Conservation (phyloP, 2,888 invertebrate species). For the Caradrina clavipalpis region DNA sequence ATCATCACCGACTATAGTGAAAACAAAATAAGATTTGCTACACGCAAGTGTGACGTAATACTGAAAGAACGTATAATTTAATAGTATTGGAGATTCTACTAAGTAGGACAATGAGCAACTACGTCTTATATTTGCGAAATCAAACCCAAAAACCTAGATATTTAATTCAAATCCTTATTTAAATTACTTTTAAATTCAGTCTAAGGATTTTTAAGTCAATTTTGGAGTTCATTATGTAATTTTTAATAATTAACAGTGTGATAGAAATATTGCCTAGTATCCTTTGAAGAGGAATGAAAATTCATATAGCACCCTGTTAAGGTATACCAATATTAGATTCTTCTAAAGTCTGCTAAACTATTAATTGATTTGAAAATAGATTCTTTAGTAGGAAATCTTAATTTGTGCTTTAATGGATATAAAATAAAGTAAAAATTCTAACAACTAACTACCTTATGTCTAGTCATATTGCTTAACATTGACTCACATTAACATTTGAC, state of each 20-base stretch:
- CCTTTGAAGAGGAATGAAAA: not conserved
- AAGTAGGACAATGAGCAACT: too few species aligned
- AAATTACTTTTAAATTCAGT: conserved; percentile 38
- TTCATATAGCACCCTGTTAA: too few species aligned
- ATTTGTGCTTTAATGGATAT: conserved; percentile 29
- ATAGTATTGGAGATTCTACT: not conserved
- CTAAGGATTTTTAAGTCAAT: conserved; percentile 24
- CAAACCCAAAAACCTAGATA: not conserved
- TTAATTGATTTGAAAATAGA: not conserved
- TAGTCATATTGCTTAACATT: conserved; percentile 78
- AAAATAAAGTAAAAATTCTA: conserved; percentile 35
- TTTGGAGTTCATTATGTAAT: not conserved
- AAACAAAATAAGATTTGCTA: not conserved
- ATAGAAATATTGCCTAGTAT: not conserved
- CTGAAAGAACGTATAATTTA: not conserved
- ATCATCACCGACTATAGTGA: not conserved
- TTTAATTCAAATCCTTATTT: not conserved
- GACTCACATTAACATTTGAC: conserved; percentile 78
- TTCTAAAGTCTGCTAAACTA: not conserved
- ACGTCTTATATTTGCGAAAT: not conserved
- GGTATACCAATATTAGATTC: not conserved
- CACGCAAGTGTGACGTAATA: not conserved
- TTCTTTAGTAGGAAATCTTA: not conserved
- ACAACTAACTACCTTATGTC: conserved; percentile 32
- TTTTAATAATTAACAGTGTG: conserved; percentile 16